These are phyloP conservation scores for Megaustenia siamemsis DNA, from an alignment of 2,888 invertebrate genomes.

Conservation along the genomic window DNA sequence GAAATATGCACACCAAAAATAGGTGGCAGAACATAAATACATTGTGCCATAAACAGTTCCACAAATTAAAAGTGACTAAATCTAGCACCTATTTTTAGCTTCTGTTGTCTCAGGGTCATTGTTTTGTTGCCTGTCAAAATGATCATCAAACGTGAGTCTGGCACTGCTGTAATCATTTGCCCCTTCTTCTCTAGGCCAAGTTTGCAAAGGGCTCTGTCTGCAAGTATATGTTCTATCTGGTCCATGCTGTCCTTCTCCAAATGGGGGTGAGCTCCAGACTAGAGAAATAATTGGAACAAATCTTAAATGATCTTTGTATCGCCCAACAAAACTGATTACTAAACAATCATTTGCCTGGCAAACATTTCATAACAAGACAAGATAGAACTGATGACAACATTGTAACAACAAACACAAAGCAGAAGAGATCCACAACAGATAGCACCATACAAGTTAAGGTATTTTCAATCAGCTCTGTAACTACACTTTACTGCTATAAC, in stretches of 20 bases:
- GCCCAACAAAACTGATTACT: too few species aligned
- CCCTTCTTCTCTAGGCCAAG: neutral
- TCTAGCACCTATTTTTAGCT: neutral
- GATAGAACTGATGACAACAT: too few species aligned
- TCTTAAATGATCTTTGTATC: too few species aligned
- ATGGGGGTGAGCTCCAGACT: neutral
- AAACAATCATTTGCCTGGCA: too few species aligned
- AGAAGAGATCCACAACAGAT: too few species aligned
- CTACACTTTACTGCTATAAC: too few species aligned
- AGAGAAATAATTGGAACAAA: neutral
- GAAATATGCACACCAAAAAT: too few species aligned
- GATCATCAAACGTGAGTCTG: neutral
- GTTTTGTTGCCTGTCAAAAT: neutral
- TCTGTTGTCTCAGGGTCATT: neutral
- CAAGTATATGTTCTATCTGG: neutral
- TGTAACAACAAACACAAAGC: too few species aligned
- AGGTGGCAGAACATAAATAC: too few species aligned
- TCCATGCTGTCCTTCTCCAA: neutral
- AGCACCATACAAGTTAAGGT: too few species aligned
- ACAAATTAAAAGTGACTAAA: neutral
- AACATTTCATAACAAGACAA: too few species aligned
- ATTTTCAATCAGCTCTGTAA: too few species aligned
- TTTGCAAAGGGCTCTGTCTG: neutral
- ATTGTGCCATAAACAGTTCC: neutral
- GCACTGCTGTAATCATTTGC: neutral